Evolutionary conservation across 2,797 vertebrate genomes (phyloP).

Genomic region (Dryobates pubescens): DNA sequence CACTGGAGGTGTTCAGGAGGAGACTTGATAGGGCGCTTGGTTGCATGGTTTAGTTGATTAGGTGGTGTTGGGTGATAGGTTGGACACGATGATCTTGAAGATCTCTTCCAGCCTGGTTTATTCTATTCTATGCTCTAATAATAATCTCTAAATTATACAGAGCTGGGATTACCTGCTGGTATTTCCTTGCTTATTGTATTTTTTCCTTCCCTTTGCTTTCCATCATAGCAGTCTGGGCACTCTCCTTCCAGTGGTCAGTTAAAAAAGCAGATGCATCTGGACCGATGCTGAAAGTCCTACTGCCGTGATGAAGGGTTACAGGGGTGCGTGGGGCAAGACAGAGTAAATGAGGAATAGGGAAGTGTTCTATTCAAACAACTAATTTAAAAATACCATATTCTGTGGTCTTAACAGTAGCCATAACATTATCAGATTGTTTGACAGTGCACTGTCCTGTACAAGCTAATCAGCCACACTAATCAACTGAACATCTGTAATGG

Average conservation of each 20-base stretch:
- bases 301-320: background rate
- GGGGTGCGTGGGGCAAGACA: background rate
- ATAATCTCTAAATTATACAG: background rate
- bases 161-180: background rate
- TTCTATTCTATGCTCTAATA: too few relatives aligned
- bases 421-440: background rate
- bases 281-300: background rate
- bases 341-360: background rate
- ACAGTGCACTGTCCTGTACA: background rate
- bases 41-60: too few relatives aligned
- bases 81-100: too few relatives aligned
- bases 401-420: background rate
- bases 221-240: rapidly evolving
- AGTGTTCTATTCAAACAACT: background rate
- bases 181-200: background rate
- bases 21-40: too few relatives aligned
- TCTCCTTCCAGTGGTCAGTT: background rate
- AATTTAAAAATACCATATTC: background rate
- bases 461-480: conserved; percentile 54
- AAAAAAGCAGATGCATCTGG: background rate
- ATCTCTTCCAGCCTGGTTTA: too few relatives aligned
- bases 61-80: too few relatives aligned
- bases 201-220: background rate
- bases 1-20: too few relatives aligned
- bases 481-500: conserved; percentile 43